phyloP scores from a whole-genome alignment of 2,888 invertebrate species.

The Hymenopus coronatus region DNA sequence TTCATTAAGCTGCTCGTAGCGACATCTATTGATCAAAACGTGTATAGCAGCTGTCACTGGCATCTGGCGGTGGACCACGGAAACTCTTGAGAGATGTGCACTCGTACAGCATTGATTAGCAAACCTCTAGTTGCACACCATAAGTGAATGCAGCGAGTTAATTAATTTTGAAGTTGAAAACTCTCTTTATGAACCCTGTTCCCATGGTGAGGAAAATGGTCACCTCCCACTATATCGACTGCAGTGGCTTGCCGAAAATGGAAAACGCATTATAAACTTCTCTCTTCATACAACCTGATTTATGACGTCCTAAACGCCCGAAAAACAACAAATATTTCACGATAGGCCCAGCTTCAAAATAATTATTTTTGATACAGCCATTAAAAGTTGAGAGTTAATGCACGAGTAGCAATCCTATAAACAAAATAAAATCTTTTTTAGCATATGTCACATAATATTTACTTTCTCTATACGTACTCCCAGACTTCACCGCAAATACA shows the following conservation, averaged over 20 bases:
- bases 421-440: too few species aligned
- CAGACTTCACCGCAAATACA: too few species aligned
- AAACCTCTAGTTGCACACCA: neutral
- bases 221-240: neutral
- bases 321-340: too few species aligned
- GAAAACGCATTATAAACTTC: neutral
- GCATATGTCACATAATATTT: too few species aligned
- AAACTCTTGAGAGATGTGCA: neutral
- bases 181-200: neutral
- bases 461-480: too few species aligned
- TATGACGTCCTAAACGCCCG: too few species aligned
- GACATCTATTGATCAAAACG: neutral
- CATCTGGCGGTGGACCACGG: neutral
- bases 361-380: too few species aligned
- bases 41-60: neutral
- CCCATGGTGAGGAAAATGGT: neutral
- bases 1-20: neutral
- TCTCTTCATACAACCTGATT: too few species aligned
- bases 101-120: neutral
- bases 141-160: neutral
- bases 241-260: neutral
- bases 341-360: too few species aligned
- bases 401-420: too few species aligned
- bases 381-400: too few species aligned
- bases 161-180: neutral